A percentile compares a stretch with the other conserved stretches of the same genome.
Conservation (phyloP, 2,113 vertebrate genomes). For the Bubo scandiacus region DNA sequence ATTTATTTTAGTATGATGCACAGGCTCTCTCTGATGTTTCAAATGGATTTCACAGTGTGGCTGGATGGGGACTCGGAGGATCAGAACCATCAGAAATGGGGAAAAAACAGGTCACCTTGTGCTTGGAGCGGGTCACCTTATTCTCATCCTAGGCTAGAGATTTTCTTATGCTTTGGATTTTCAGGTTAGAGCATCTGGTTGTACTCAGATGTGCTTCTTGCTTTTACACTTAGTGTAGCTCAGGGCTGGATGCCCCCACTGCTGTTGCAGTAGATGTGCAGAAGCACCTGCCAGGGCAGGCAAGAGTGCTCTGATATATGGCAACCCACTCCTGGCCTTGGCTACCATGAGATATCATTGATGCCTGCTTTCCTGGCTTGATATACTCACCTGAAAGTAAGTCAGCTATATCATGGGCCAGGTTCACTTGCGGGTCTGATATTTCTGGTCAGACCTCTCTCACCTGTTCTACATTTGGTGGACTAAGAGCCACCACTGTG, state of each 20-base stretch:
- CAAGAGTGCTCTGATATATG: fast-evolving
- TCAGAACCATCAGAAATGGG: neutral
- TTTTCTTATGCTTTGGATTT: neutral
- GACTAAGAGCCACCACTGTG: neutral
- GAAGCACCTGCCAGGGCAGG: neutral
- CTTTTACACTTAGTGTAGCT: fast-evolving
- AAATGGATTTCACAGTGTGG: constrained; percentile 19
- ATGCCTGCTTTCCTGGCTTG: neutral
- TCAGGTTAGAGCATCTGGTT: neutral
- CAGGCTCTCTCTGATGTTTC: constrained; percentile 25
- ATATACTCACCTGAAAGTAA: neutral
- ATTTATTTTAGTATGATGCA: neutral
- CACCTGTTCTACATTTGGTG: neutral
- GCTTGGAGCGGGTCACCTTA: neutral
- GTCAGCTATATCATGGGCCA: neutral
- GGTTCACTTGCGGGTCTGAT: neutral
- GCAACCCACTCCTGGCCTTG: neutral
- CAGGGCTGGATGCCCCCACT: neutral
- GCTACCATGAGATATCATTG: fast-evolving
- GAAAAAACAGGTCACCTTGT: neutral
- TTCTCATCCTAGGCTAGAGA: neutral
- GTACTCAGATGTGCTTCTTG: neutral
- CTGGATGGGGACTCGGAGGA: neutral
- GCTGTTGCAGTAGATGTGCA: neutral
- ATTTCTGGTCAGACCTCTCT: neutral